Evolutionary conservation across 2,888 invertebrate species (phyloP), one percentile per base, ranked within the genome.

Genomic region (Lucinisca nassula): DNA sequence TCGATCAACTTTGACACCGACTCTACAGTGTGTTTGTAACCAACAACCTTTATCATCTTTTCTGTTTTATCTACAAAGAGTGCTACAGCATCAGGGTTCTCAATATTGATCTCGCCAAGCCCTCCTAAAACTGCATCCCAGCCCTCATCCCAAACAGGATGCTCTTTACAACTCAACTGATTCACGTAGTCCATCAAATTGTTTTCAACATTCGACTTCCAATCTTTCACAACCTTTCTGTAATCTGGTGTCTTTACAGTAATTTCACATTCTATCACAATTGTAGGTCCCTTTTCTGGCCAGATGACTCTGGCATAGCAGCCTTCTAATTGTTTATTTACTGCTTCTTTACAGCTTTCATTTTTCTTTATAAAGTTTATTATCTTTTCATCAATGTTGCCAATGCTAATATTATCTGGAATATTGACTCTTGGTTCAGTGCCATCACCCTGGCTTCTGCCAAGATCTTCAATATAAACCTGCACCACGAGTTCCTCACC

Each of bases 401-500:
- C 38, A n/a, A 72, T 24, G 12, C 8, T 72, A 21, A 72, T 72
- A 37, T 10, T 14, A 24, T 37, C 40, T 8, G 72, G 72, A 10
- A 72, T 72, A 4, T 72, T 72, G 3, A 37, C 14, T 24, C 38
- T 72, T 3, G 72, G 72, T 24, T 72, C 72, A 72, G 14, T 72
- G 6, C 72, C 72, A 30, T 72, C 72, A n/a, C 72, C 72, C 14
- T 72, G 72, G n/a, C n/a, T 37, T 72, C 72, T 37, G 4, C 72
- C 72, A 24, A 72, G 72, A 4, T 72, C 14, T 30, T 72, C 72
- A 8, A 58, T 21, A 35, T 73, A 75, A 21, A 75, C 12, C 61
- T 82, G 35, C 61, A 82, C 74, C 27, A n/a, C 38, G 10, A 82
- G 61, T 14, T 40, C n/a, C 10, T 75, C 35, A 21, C 75, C 81